A percentile compares a stretch with the other conserved stretches of the same genome.
These are phyloP conservation scores for Anneissia japonica DNA, from an alignment of 35 echinoderm and acorn worm genomes.

Conservation along the genomic window DNA sequence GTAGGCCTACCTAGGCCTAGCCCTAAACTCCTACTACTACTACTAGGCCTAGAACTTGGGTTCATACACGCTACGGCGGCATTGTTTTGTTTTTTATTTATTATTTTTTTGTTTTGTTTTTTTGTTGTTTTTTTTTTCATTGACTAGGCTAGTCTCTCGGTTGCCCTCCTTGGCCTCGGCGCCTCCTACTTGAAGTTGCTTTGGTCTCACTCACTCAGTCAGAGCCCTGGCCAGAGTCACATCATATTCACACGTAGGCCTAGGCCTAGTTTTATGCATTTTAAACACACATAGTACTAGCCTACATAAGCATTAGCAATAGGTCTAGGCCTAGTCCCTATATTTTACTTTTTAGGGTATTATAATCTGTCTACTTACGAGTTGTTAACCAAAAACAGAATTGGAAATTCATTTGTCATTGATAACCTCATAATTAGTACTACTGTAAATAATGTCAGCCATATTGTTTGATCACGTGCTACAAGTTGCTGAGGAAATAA, in stretches of 20 bases:
- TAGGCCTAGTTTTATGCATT: not conserved
- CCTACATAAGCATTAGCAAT: not conserved
- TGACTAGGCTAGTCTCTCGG: too few species aligned
- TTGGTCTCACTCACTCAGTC: not conserved
- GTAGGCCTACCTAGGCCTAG: too few species aligned
- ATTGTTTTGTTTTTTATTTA: too few species aligned
- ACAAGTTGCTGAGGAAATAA: slow-evolving; percentile 1
- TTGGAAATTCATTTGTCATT: not conserved
- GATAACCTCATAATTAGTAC: not conserved
- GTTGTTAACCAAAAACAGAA: not conserved
- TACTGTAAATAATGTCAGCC: too few species aligned
- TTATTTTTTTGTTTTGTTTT: too few species aligned
- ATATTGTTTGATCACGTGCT: not conserved
- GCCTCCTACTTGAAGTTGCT: not conserved
- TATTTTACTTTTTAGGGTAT: too few species aligned
- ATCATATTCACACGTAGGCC: not conserved
- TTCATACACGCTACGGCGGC: too few species aligned
- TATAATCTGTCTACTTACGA: not conserved
- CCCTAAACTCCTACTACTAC: too few species aligned
- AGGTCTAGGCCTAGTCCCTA: not conserved
- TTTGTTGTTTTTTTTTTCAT: too few species aligned
- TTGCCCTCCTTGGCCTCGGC: not conserved
- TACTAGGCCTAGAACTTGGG: too few species aligned
- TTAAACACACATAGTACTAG: too few species aligned
- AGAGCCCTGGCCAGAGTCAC: not conserved